Conservation (phyloP, 2,797 vertebrate species). For the Ctenopoma multispine region DNA sequence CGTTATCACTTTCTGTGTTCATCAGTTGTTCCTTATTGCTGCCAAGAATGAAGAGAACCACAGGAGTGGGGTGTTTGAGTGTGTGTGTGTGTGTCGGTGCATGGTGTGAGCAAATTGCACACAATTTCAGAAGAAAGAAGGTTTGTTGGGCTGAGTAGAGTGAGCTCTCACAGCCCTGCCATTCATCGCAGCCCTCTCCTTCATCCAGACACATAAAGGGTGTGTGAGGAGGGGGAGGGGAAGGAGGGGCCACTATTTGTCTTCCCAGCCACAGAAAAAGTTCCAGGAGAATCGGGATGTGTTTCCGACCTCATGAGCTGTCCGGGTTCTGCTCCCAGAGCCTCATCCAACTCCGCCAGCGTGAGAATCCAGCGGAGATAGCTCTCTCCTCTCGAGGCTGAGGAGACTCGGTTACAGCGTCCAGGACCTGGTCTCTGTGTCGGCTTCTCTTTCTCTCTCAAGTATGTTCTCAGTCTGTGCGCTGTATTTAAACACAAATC, state of each 20-base stretch:
- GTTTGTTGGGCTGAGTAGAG: constrained; percentile 82
- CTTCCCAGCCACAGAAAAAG: constrained; percentile 84
- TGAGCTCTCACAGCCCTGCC: constrained; percentile 83
- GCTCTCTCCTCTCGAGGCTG: constrained; percentile 51
- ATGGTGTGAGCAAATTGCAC: constrained; percentile 84
- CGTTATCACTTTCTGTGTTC: constrained; percentile 67
- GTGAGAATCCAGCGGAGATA: constrained; percentile 82
- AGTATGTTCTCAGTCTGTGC: constrained; percentile 64
- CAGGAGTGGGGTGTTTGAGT: constrained; percentile 55
- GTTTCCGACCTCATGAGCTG: constrained; percentile 83
- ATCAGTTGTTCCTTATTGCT: constrained; percentile 53
- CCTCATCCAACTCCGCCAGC: constrained; percentile 79
- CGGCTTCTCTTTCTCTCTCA: constrained; percentile 57
- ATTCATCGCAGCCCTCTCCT: constrained; percentile 84
- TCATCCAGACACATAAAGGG: constrained; percentile 83
- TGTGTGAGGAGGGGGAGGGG: constrained; percentile 48
- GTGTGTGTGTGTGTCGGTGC: constrained; percentile 64
- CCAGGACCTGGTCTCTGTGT: constrained; percentile 50
- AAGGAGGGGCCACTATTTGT: constrained; percentile 81
- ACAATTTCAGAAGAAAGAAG: constrained; percentile 83
- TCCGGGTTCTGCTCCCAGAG: constrained; percentile 81
- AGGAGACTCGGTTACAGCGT: constrained; percentile 47
- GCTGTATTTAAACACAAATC: constrained; percentile 47
- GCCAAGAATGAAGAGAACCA: constrained; percentile 68
- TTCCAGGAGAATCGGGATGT: constrained; percentile 82